Evolutionary conservation across 2,797 vertebrate species (phyloP).

Genomic region (Gallirallus australis): DNA sequence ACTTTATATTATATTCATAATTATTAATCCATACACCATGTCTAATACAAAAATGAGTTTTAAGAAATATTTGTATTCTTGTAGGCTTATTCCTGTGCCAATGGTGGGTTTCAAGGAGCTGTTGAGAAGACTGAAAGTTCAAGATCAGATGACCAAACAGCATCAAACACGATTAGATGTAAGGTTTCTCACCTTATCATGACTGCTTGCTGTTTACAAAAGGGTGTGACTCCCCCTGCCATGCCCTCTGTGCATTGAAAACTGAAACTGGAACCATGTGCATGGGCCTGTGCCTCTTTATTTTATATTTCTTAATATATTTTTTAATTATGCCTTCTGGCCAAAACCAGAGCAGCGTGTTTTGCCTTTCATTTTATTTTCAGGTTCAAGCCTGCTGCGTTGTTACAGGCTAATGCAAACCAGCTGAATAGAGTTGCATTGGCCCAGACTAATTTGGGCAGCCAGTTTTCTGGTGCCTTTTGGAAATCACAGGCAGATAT

Average conservation of each 20-base stretch:
- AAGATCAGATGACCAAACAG: slow-evolving; percentile 99
- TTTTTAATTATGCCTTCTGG: background rate
- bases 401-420: background rate
- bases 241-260: background rate
- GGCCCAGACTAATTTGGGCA: background rate
- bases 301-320: background rate
- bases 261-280: accelerated
- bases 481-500: background rate
- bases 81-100: slow-evolving; percentile 94
- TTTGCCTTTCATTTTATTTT: background rate
- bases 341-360: background rate
- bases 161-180: slow-evolving; percentile 97
- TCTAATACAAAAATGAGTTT: background rate
- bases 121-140: slow-evolving; percentile 92
- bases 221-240: too few species aligned
- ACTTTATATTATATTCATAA: background rate
- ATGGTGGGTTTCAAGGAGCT: slow-evolving; percentile 98
- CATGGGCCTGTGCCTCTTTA: background rate
- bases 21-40: background rate
- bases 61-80: slow-evolving; percentile 15
- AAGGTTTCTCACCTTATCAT: slow-evolving; percentile 49
- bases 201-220: background rate
- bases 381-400: background rate
- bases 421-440: background rate
- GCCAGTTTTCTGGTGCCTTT: background rate